Base-by-base conservation (phyloP, 2,888 invertebrate genomes). In the Pediacus dermestoides region DNA sequence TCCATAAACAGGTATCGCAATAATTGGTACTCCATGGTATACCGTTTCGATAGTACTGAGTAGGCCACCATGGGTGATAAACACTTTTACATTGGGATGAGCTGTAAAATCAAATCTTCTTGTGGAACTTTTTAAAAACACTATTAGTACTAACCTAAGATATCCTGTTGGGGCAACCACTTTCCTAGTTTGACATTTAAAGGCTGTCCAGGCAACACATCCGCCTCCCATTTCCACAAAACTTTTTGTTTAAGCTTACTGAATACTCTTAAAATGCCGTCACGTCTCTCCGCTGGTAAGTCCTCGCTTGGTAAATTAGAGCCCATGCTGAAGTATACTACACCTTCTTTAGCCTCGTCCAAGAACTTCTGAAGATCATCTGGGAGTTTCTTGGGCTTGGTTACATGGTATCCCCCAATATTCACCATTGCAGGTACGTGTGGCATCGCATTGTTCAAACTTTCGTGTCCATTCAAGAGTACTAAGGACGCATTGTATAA, bases 281-380 rank as follows among this genome's bases (percentile, higher is more conserved):
- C 60, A 13, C 71, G 65, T 43, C 73, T 75, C 2, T 74, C 71
- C 0, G 58, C 49, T 0, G 76, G 72, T 33, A 84, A 55, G 46
- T 79, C 71, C n/a, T 71, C 66, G 44, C 76, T 76, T 37, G 72
- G 69, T 0, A 79, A 66, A 44, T 76, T 74, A 1, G 80, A 76
- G 2, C 81, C 81, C 57, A 81, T 74, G 47, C 75, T 78, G 45
- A 79, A 73, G 43, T 76, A 76, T 2, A 80, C 67, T 0, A 74
- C 76, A 1, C 79, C 80, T 27, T 77, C 48, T 33, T 64, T 67
- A 1, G 78, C 69, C 4, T 67, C 61, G 46, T 79, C 76, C 37
- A 79, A 53, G 38, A 72, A 64, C 12, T 66, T 61, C 61, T 77
- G 68, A 1, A 79, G 57, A 58, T 78, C 75, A 71, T 44, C 18